These are phyloP conservation scores for Cephonodes hylas DNA, from an alignment of 2,888 invertebrate genomes.

Conservation along the genomic window DNA sequence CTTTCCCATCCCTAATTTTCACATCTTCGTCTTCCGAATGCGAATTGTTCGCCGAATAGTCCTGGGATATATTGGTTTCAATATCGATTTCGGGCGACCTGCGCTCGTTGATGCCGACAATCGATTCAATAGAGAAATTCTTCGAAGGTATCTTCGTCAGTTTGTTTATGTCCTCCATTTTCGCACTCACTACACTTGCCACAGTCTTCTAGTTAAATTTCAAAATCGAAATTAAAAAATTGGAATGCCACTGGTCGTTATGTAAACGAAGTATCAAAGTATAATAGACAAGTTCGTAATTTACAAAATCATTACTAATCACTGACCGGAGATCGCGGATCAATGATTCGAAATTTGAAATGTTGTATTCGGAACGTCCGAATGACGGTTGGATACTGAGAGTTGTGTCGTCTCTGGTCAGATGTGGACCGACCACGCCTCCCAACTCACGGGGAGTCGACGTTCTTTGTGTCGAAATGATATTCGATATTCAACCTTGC, in stretches of 20 bases:
- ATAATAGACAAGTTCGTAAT: background rate
- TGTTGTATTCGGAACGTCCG: conserved; percentile 48
- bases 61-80: conserved; percentile 66
- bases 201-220: conserved; percentile 20
- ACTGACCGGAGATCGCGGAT: conserved; percentile 17
- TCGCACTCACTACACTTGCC: conserved; percentile 36
- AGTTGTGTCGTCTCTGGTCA: conserved; percentile 35
- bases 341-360: conserved; percentile 24
- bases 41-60: conserved; percentile 51
- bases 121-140: conserved; percentile 84
- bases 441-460: conserved; percentile 38
- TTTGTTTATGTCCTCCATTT: conserved; percentile 72
- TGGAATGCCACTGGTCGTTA: background rate
- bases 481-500: conserved; percentile 8
- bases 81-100: conserved; percentile 75
- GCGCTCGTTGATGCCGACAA: conserved; percentile 71
- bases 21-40: conserved; percentile 67
- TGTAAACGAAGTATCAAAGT: background rate
- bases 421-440: conserved; percentile 48
- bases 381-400: conserved; percentile 50
- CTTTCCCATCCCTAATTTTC: conserved; percentile 63
- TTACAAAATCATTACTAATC: conserved; percentile 15
- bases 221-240: conserved; percentile 13
- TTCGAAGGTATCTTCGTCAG: conserved; percentile 77
- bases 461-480: conserved; percentile 18